Percentiles rank a stretch among this genome's conserved stretches.
Conservation (phyloP, 2,113 vertebrate genomes). For the Serinus canaria region DNA sequence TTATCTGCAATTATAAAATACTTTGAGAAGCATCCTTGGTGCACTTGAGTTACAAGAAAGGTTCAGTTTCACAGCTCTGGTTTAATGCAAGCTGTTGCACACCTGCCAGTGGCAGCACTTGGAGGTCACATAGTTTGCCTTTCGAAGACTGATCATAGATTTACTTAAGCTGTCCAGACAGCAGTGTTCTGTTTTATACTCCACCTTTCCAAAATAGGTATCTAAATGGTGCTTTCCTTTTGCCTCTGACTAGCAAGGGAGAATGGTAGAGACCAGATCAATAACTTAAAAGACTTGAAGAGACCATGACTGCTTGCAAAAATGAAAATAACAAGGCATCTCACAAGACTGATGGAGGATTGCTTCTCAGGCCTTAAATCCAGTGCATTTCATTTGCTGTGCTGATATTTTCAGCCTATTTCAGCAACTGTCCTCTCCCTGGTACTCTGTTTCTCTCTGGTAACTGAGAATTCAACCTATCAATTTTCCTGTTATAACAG, state of each 20-base stretch:
- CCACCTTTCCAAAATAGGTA: background rate
- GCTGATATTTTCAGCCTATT: background rate
- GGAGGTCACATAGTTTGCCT: background rate
- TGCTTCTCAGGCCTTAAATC: background rate
- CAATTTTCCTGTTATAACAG: background rate
- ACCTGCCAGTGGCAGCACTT: background rate
- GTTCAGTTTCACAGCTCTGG: background rate
- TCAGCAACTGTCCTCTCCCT: background rate
- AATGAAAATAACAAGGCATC: background rate
- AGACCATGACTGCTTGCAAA: background rate
- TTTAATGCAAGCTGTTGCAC: background rate
- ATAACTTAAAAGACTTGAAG: background rate
- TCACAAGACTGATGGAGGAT: background rate
- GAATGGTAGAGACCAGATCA: background rate
- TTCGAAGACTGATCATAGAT: background rate
- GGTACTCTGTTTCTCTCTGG: background rate
- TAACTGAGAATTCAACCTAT: background rate
- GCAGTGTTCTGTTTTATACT: background rate
- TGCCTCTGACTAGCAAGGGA: background rate
- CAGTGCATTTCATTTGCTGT: background rate
- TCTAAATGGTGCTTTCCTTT: background rate
- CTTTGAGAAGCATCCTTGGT: background rate
- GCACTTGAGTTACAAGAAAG: background rate
- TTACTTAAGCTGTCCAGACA: background rate
- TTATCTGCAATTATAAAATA: background rate